phyloP scores from a whole-genome alignment of 1,140 invertebrate species.

The Ectropis grisescens region DNA sequence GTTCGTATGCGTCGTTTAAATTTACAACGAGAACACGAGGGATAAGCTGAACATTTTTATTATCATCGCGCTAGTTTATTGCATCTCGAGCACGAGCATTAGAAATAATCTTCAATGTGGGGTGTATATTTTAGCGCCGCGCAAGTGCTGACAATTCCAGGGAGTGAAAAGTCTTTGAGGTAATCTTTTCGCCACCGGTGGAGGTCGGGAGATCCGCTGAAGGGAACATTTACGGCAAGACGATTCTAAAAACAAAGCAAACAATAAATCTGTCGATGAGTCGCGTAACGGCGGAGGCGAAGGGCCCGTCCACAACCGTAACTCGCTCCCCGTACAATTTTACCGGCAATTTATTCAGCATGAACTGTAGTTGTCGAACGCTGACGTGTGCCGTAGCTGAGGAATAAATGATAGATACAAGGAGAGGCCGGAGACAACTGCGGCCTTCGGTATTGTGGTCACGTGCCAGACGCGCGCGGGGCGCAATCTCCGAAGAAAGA shows the following conservation, averaged over 20 bases:
- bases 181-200: no score
- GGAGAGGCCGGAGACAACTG: slow-evolving; percentile 47
- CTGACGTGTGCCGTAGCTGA: slow-evolving; percentile 57
- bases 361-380: slow-evolving; percentile 65
- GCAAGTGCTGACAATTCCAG: slow-evolving; percentile 1
- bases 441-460: slow-evolving; percentile 49
- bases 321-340: slow-evolving; percentile 59
- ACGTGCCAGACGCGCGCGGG: slow-evolving; percentile 49
- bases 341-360: slow-evolving; percentile 57
- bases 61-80: slow-evolving; percentile 56
- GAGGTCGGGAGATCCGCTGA: no score
- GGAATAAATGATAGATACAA: slow-evolving; percentile 64
- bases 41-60: slow-evolving; percentile 59
- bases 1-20: slow-evolving; percentile 29
- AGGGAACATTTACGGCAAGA: slow-evolving; percentile 14
- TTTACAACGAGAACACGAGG: slow-evolving; percentile 41
- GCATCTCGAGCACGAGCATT: slow-evolving; percentile 45
- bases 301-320: slow-evolving; percentile 45
- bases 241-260: slow-evolving; percentile 37
- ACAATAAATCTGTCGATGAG: slow-evolving; percentile 46
- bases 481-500: slow-evolving; percentile 60
- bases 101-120: slow-evolving; percentile 47
- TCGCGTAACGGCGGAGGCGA: slow-evolving; percentile 35
- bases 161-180: background rate
- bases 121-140: slow-evolving; percentile 21